Base-by-base conservation (phyloP, 2,113 vertebrate species). In the Triplophysa tibetana region DNA sequence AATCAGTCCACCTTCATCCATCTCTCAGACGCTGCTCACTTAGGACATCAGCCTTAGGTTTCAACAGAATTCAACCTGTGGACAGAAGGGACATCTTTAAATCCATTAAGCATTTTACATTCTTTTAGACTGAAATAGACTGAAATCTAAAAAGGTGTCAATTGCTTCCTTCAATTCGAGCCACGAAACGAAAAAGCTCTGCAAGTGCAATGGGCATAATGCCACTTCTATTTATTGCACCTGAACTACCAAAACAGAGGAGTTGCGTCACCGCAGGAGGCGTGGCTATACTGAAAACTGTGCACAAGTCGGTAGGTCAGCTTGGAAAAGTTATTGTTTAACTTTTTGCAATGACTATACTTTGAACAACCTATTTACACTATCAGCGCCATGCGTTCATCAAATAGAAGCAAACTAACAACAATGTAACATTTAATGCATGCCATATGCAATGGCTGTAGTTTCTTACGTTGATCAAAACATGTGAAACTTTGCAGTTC, bases 291-390 rank as follows among this genome's bases (percentile, higher is more conserved):
- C 75, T 75, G 58, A 48, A 68, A 65, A 79, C 41, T 58, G 72
- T 79, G 69, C 79, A 64, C 62, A 24, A 12, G 64, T 83, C 87
- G 81, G 81, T 84, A 79, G 66, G 78, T 84, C 70, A 75, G 9
- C 19, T 29, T 38, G 1, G 23, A 74, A 41, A 74, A 26, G 60
- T 50, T 75, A 75, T 26, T 50, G 60, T 75, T 63, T 75, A 75
- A 63, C 73, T 29, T 50, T 61, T 61, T 62, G 63, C 9, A n/a
- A 58, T 58, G 54, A 58, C 19, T 58, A n/a, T 58, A 19, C 13
- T 60, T 58, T 58, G 26, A 72, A 23, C 11, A 17, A 73, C 19
- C 21, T 60, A 38, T 60, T 72, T 38, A 29, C 16, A 56, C 16
- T n/a, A n/a, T 58, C 8, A 58, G 2, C 10, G 70, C 70, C 24